Conservation (phyloP, 2,113 vertebrate genomes). For the Aplodontia rufa region DNA sequence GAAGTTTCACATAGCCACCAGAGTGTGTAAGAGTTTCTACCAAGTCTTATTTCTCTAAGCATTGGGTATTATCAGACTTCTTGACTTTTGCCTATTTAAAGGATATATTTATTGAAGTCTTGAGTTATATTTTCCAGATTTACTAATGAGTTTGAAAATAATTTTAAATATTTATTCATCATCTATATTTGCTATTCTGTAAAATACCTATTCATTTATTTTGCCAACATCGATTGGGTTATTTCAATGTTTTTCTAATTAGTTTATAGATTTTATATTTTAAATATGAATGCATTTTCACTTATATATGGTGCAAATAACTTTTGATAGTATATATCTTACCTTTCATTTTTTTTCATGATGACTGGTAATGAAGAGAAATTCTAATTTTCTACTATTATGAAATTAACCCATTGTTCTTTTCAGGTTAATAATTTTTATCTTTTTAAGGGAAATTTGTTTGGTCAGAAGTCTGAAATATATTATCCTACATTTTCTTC, state of each 20-base stretch:
- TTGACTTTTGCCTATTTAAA: neutral
- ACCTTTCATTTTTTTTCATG: constrained; percentile 4
- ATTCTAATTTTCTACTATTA: constrained; percentile 23
- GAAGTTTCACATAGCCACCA: neutral
- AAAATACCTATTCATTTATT: constrained; percentile 21
- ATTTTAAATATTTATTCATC: constrained; percentile 8
- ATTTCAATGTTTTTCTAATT: neutral
- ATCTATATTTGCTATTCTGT: constrained; percentile 8
- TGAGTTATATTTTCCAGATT: constrained; percentile 6
- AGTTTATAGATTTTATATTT: neutral
- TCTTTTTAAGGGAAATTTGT: constrained; percentile 40
- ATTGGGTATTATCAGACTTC: neutral
- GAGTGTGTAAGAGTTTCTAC: neutral
- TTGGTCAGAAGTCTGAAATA: constrained; percentile 53
- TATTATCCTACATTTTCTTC: constrained; percentile 35
- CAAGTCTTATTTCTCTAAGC: neutral
- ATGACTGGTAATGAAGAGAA: neutral
- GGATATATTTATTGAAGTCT: neutral
- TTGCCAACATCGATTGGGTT: neutral
- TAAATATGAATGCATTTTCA: constrained; percentile 12
- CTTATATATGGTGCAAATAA: neutral
- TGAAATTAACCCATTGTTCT: constrained; percentile 34
- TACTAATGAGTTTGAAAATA: constrained; percentile 37
- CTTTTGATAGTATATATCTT: neutral
- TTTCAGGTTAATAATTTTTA: constrained; percentile 37